phyloP scores from a whole-genome alignment of 2,888 invertebrate species.

The Pegoplata infirma region DNA sequence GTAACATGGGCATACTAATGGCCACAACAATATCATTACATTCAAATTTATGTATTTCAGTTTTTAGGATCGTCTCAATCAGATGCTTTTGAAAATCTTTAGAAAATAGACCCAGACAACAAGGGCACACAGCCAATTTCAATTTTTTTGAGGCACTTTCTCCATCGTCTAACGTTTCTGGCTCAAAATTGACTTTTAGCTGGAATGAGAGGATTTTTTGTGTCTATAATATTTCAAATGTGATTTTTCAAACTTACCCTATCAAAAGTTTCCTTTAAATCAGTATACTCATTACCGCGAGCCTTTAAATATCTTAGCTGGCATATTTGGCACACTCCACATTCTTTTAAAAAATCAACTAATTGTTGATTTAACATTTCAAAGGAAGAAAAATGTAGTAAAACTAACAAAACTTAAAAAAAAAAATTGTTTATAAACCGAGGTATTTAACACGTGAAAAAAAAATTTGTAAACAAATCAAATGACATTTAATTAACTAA shows the following conservation, averaged over 20 bases:
- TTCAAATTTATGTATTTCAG: conserved; percentile 81
- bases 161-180: background rate
- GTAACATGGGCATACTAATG: conserved; percentile 84
- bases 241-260: conserved; percentile 78
- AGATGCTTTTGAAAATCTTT: conserved; percentile 79
- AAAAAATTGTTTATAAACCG: conserved; percentile 17
- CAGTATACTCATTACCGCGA: conserved; percentile 80
- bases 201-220: conserved; percentile 3
- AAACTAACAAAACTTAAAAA: background rate
- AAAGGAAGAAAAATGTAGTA: background rate
- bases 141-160: conserved; percentile 67
- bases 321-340: conserved; percentile 84
- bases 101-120: conserved; percentile 87
- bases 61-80: conserved; percentile 79
- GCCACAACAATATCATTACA: conserved; percentile 83
- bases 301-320: conserved; percentile 84
- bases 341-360: conserved; percentile 79
- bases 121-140: conserved; percentile 81
- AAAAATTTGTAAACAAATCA: conserved; percentile 1
- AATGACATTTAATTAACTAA: too few relatives aligned
- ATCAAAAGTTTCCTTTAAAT: conserved; percentile 78
- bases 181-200: conserved; percentile 61
- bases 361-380: conserved; percentile 79
- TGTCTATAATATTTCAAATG: background rate
- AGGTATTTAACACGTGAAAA: conserved; percentile 38